Evolutionary conservation across 1,140 invertebrate species (phyloP).

Genomic region (Gryllus bimaculatus): DNA sequence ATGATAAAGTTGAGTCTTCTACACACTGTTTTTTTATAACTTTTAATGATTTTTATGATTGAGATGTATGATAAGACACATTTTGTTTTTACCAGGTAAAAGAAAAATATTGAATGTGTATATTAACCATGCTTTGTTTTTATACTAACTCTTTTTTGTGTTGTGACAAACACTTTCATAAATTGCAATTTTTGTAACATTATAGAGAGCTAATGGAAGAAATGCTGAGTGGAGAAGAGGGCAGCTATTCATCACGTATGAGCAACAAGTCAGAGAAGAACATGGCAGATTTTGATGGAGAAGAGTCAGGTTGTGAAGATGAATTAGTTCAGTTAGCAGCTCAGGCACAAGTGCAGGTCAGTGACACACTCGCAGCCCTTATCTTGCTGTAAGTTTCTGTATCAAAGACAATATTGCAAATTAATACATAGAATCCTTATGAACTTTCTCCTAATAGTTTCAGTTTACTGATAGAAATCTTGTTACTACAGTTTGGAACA

Average conservation of each 20-base stretch:
- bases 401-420: too few species aligned
- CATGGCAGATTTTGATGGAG: slow-evolving; percentile 88
- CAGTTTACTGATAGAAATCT: too few species aligned
- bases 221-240: slow-evolving; percentile 54
- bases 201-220: slow-evolving; percentile 34
- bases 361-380: not conserved
- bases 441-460: too few species aligned
- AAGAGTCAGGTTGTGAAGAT: slow-evolving; percentile 80
- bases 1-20: too few species aligned
- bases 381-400: too few species aligned
- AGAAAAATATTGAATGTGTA: too few species aligned
- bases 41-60: too few species aligned
- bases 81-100: too few species aligned
- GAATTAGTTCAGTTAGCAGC: slow-evolving; percentile 70
- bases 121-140: not conserved
- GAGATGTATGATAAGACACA: too few species aligned
- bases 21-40: too few species aligned
- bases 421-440: too few species aligned
- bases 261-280: slow-evolving; percentile 92
- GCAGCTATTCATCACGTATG: slow-evolving; percentile 76
- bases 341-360: slow-evolving; percentile 26
- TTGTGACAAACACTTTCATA: not conserved
- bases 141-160: not conserved
- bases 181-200: not conserved
- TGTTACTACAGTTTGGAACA: too few species aligned